These are phyloP conservation scores for Thera obeliscata DNA, from an alignment of 2,888 invertebrate genomes.

Conservation along the genomic window DNA sequence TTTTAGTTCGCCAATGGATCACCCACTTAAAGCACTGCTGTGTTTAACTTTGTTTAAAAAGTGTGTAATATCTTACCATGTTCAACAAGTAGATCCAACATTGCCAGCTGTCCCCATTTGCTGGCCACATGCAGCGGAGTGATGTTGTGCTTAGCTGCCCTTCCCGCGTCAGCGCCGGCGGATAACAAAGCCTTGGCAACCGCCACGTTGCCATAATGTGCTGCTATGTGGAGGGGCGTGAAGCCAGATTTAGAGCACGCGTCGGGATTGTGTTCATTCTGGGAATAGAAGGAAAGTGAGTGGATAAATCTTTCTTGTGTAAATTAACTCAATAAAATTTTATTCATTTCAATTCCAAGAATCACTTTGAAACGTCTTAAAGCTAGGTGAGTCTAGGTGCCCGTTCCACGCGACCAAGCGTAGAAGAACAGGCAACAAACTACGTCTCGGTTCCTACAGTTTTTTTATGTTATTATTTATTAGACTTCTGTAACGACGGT, in stretches of 20 bases:
- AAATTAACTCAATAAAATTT: too few relatives aligned
- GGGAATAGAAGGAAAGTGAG: constrained; percentile 38
- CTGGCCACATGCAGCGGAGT: constrained; percentile 99
- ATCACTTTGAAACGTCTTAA: too few relatives aligned
- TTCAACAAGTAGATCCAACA: constrained; percentile 94
- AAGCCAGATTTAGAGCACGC: constrained; percentile 99
- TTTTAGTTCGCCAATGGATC: too few relatives aligned
- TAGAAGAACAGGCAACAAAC: too few relatives aligned
- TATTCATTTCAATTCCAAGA: too few relatives aligned
- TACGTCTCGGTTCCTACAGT: too few relatives aligned
- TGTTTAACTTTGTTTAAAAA: too few relatives aligned
- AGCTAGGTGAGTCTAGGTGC: too few relatives aligned
- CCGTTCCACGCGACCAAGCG: too few relatives aligned
- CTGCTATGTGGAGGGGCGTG: constrained; percentile 98
- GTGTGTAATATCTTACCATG: constrained; percentile 73
- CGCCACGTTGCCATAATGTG: constrained; percentile 98
- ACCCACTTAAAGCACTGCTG: too few relatives aligned
- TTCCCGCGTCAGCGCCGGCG: constrained; percentile 97
- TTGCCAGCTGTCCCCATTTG: constrained; percentile 98
- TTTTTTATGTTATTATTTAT: too few relatives aligned
- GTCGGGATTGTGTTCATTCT: constrained; percentile 98
- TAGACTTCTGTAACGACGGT: too few relatives aligned
- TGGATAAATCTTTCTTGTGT: neutral
- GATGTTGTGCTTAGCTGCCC: constrained; percentile 98
- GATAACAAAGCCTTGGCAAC: constrained; percentile 95